Conservation (phyloP, 1,140 invertebrate genomes). For the Atopsyche davidsoni region DNA sequence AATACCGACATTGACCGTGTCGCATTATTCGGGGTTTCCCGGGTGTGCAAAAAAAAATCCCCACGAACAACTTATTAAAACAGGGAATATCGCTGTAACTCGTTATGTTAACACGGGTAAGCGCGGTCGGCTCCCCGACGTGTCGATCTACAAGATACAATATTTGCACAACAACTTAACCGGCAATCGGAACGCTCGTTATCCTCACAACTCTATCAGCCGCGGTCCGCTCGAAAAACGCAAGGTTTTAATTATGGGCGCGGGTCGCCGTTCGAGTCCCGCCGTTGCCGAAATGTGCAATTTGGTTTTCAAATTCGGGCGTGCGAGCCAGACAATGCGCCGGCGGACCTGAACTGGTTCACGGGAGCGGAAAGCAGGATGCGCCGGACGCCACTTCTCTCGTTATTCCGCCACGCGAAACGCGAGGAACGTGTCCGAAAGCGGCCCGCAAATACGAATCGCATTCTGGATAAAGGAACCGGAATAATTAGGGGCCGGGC, state of each 20-base stretch:
- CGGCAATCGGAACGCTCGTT: too few species aligned
- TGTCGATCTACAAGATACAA: too few species aligned
- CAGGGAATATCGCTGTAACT: too few species aligned
- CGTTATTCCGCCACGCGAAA: conserved; percentile 7
- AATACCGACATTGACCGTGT: too few species aligned
- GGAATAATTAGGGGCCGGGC: background rate
- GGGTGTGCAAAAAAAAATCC: too few species aligned
- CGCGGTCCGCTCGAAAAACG: background rate
- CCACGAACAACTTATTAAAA: too few species aligned
- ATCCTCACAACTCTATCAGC: conserved; percentile 7
- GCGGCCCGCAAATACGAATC: conserved; percentile 8
- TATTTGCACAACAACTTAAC: too few species aligned
- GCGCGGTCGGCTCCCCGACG: too few species aligned
- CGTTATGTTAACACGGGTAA: too few species aligned
- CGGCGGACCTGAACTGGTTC: conserved; percentile 3
- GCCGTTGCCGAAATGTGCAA: conserved; percentile 6
- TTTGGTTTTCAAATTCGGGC: conserved; percentile 16
- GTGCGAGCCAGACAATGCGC: conserved; percentile 5
- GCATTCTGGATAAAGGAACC: conserved; percentile 1
- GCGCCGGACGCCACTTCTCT: conserved; percentile 17
- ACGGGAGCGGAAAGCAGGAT: conserved; percentile 14
- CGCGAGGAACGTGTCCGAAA: conserved; percentile 13
- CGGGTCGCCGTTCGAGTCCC: background rate
- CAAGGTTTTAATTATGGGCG: conserved; percentile 9
- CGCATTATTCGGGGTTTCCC: too few species aligned